A percentile compares a stretch with the other conserved stretches of the same genome.
Evolutionary conservation across 2,113 vertebrate genomes (phyloP).

Genomic region (Sclerurus mexicanus): DNA sequence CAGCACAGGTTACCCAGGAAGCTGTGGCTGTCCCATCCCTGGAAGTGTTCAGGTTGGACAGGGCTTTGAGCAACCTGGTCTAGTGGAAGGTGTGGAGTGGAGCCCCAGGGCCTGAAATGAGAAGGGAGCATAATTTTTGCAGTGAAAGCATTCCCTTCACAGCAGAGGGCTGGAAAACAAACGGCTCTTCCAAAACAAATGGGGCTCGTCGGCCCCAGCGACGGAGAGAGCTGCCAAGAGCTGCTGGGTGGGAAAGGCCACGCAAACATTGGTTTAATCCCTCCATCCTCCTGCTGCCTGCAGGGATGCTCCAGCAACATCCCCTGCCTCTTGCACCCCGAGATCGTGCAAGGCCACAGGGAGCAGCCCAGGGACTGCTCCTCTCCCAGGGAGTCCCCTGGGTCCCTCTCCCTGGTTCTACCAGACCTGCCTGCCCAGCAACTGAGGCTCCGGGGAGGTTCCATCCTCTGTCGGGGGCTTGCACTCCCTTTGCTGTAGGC

Average conservation of each 20-base stretch:
- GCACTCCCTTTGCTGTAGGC: neutral
- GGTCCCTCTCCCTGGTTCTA: neutral
- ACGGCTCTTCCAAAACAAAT: conserved; percentile 33
- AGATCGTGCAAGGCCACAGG: neutral
- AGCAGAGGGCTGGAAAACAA: conserved; percentile 25
- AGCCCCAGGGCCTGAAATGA: neutral
- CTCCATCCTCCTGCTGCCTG: neutral
- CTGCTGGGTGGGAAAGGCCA: conserved; percentile 39
- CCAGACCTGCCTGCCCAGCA: neutral
- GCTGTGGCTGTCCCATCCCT: neutral
- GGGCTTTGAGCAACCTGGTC: neutral
- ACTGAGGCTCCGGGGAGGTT: neutral
- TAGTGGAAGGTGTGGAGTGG: neutral
- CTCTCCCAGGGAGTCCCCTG: neutral
- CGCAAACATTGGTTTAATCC: conserved; percentile 28
- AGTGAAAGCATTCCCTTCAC: neutral
- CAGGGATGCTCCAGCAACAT: neutral
- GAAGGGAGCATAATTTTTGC: neutral
- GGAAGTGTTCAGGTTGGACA: accelerated
- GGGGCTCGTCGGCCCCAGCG: neutral
- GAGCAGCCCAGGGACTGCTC: neutral
- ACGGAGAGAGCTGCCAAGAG: conserved; percentile 2
- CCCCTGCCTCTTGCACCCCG: neutral
- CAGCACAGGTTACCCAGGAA: neutral
- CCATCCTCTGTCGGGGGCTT: neutral